Evolutionary conservation across 1,140 invertebrate species (phyloP).

Genomic region (Chrysoperla carnea): DNA sequence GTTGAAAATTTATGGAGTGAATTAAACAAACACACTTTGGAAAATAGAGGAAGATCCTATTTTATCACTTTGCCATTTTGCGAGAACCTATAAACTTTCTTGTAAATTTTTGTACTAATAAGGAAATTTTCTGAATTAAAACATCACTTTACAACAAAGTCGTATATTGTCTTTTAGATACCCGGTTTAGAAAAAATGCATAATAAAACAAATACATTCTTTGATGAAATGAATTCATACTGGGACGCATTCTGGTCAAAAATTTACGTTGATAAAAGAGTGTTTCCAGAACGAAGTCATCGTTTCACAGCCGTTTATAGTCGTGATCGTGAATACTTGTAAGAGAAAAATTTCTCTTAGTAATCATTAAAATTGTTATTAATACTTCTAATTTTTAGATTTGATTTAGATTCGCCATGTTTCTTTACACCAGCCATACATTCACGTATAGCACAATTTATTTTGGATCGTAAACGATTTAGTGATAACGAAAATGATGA

Average conservation of each 20-base stretch:
- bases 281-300: constrained; percentile 53
- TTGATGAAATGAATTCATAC: constrained; percentile 37
- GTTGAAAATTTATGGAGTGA: no score
- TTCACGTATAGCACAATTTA: constrained; percentile 80
- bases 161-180: constrained; percentile 26
- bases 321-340: constrained; percentile 75
- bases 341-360: constrained; percentile 27
- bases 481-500: constrained; percentile 39
- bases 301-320: constrained; percentile 68
- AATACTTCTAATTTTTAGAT: constrained; percentile 32
- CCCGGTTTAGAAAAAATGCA: constrained; percentile 37
- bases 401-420: constrained; percentile 57
- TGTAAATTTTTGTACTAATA: no score
- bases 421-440: constrained; percentile 78
- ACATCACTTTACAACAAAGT: no score
- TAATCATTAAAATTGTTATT: constrained; percentile 1
- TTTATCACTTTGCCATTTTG: no score
- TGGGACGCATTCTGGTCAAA: constrained; percentile 37
- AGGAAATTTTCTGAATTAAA: no score
- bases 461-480: constrained; percentile 74
- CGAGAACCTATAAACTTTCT: no score
- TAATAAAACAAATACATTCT: constrained; percentile 36
- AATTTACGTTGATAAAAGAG: constrained; percentile 40
- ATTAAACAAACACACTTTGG: no score
- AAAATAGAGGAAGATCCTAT: no score